Evolutionary conservation across 1,140 invertebrate genomes (phyloP).

Genomic region (Papilio glaucus): DNA sequence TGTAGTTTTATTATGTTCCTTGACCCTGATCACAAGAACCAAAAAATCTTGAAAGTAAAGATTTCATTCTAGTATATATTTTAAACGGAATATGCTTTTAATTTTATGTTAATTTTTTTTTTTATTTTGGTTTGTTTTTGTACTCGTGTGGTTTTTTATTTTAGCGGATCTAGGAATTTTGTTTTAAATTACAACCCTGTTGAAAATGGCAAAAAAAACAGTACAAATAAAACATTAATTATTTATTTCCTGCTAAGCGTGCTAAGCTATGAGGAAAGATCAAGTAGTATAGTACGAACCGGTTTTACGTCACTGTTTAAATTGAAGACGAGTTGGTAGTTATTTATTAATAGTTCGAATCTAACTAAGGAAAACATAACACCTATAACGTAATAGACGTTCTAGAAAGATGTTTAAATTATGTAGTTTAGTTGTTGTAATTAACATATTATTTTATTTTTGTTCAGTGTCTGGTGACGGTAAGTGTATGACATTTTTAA

Average conservation of each 20-base stretch:
- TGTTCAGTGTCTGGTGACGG: slow-evolving; percentile 8
- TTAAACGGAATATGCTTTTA: too few species aligned
- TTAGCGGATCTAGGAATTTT: neutral
- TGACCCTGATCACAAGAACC: too few species aligned
- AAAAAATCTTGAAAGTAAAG: too few species aligned
- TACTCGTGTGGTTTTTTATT: neutral
- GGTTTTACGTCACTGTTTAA: slow-evolving; percentile 8
- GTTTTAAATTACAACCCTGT: neutral
- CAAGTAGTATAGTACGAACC: neutral
- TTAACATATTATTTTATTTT: slow-evolving; percentile 34
- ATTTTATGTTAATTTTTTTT: too few species aligned
- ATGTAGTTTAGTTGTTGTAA: neutral
- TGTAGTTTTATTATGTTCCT: too few species aligned
- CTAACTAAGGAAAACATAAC: slow-evolving; percentile 13
- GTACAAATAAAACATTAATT: neutral
- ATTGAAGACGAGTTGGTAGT: slow-evolving; percentile 7
- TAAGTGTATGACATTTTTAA: slow-evolving; percentile 6
- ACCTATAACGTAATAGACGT: neutral
- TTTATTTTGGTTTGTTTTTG: too few species aligned
- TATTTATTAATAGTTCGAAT: slow-evolving; percentile 10
- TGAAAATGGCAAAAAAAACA: neutral
- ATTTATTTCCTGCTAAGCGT: too few species aligned
- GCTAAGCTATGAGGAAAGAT: neutral
- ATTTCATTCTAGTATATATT: too few species aligned
- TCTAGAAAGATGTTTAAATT: slow-evolving; percentile 16